A percentile compares a stretch with the other conserved stretches of the same genome.
Evolutionary conservation across 2,888 invertebrate genomes (phyloP).

Genomic region (Drosophila pegasa): DNA sequence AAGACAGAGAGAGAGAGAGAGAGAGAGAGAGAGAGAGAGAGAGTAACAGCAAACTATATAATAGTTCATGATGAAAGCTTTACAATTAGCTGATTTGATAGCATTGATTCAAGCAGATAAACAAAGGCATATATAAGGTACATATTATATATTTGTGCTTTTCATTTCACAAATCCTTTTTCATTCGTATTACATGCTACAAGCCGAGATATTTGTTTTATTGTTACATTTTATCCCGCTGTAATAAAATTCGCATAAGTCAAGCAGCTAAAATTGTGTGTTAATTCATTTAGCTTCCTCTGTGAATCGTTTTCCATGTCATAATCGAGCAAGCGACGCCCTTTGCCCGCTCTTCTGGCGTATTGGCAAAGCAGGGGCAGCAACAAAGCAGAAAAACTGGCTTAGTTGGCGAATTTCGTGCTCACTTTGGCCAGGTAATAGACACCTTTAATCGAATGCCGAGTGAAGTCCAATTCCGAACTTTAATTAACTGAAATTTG

Average conservation of each 20-base stretch:
- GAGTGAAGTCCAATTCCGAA: constrained; percentile 27
- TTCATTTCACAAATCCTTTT: no score
- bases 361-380: not conserved
- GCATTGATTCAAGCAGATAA: no score
- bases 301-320: not conserved
- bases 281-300: not conserved
- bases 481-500: constrained; percentile 46
- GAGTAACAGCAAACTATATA: no score
- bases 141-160: no score
- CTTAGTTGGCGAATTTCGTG: constrained; percentile 10
- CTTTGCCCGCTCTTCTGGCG: not conserved
- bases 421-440: constrained; percentile 20
- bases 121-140: no score
- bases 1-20: no score
- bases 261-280: not conserved
- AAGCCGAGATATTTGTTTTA: not conserved
- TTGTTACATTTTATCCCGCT: not conserved
- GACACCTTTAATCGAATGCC: constrained; percentile 19
- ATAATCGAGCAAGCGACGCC: not conserved
- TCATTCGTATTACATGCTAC: no score
- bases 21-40: no score
- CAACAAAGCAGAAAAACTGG: not conserved
- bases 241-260: not conserved
- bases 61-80: no score
- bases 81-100: no score